Evolutionary conservation across 2,113 vertebrate species (phyloP).

Genomic region (Epinephelus moara): DNA sequence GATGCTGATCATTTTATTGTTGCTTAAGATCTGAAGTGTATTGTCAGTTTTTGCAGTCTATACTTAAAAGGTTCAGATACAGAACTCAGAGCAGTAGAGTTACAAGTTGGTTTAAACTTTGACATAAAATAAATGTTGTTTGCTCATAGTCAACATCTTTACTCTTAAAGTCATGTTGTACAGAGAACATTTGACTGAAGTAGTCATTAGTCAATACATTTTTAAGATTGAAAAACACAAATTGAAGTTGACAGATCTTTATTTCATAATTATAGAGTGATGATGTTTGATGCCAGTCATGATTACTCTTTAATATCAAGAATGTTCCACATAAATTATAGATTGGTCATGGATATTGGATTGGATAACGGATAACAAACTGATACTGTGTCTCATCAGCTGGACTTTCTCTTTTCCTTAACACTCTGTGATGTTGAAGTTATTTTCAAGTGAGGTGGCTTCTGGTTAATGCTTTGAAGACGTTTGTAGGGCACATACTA

Average conservation of each 20-base stretch:
- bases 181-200: not conserved
- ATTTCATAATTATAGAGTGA: slow-evolving; percentile 51
- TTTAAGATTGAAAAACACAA: slow-evolving; percentile 25
- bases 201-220: not conserved
- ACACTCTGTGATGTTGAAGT: not conserved
- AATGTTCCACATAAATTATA: slow-evolving; percentile 32
- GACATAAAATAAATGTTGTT: not conserved
- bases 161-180: not conserved
- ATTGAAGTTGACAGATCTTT: slow-evolving; percentile 53
- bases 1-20: too few relatives aligned
- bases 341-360: slow-evolving; percentile 42
- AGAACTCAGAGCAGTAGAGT: too few relatives aligned
- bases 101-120: too few relatives aligned
- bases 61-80: too few relatives aligned
- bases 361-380: not conserved
- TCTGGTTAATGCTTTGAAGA: not conserved
- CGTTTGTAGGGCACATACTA: not conserved
- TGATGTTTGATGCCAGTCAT: slow-evolving; percentile 54
- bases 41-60: too few relatives aligned
- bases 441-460: not conserved
- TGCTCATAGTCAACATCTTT: not conserved
- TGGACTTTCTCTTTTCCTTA: not conserved
- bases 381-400: not conserved
- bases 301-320: slow-evolving; percentile 34
- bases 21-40: too few relatives aligned